These are phyloP conservation scores for Ischnus inquisitorius DNA, from an alignment of 2,888 invertebrate genomes.

Conservation along the genomic window DNA sequence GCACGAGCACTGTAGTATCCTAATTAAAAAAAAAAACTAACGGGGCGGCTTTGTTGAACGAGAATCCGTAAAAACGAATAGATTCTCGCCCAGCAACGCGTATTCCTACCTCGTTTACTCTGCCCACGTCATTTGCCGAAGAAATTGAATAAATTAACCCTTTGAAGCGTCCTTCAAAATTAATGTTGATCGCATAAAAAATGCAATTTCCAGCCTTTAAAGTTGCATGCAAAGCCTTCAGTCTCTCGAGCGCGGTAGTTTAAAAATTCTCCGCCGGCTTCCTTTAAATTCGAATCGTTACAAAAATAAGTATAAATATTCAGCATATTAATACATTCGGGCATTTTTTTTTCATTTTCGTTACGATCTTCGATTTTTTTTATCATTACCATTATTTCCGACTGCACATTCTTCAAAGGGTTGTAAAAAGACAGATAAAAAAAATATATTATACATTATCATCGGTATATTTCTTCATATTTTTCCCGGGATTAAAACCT, in stretches of 20 bases:
- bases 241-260: too few species aligned
- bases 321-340: too few species aligned
- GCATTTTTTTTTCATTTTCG: too few species aligned
- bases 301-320: too few species aligned
- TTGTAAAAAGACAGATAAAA: not conserved
- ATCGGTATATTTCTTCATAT: not conserved
- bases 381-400: too few species aligned
- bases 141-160: conserved; percentile 8
- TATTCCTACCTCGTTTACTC: conserved; percentile 24
- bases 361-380: too few species aligned
- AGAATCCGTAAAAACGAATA: conserved; percentile 31
- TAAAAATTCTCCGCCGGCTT: too few species aligned
- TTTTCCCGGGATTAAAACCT: not conserved
- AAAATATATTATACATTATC: not conserved
- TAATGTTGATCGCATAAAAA: not conserved
- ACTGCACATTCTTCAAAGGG: too few species aligned
- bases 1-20: conserved; percentile 67
- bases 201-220: not conserved
- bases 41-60: conserved; percentile 11
- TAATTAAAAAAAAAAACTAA: conserved; percentile 26
- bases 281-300: too few species aligned
- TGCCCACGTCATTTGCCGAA: conserved; percentile 16
- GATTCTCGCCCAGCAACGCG: conserved; percentile 25
- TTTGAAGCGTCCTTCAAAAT: not conserved
- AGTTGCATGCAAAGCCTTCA: too few species aligned